Evolutionary conservation across 2,797 vertebrate genomes (phyloP).

Genomic region (Pseudotriccus pelzelni): DNA sequence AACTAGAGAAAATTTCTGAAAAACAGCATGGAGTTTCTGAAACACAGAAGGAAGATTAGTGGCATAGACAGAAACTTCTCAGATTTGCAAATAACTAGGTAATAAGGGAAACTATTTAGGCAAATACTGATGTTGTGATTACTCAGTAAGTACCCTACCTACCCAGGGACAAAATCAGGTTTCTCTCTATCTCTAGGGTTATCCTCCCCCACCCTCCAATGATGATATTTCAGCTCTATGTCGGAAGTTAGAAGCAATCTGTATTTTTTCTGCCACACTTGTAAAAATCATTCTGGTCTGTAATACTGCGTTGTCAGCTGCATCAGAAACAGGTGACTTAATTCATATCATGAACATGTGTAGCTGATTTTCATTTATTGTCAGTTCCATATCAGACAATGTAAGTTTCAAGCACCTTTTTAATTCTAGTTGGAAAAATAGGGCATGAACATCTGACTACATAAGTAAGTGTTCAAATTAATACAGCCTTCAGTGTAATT

Average conservation of each 20-base stretch:
- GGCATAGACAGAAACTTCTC: neutral
- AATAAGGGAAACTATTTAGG: neutral
- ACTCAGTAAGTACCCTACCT: neutral
- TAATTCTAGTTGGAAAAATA: neutral
- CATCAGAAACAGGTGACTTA: neutral
- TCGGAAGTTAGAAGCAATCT: neutral
- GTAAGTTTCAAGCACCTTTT: neutral
- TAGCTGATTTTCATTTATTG: neutral
- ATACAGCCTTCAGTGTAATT: neutral
- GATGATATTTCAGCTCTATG: neutral
- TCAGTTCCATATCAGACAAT: neutral
- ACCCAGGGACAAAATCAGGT: neutral
- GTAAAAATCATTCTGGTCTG: neutral
- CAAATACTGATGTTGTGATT: neutral
- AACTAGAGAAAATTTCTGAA: neutral
- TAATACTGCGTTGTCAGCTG: neutral
- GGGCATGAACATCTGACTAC: neutral
- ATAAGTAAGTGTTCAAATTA: neutral
- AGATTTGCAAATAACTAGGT: neutral
- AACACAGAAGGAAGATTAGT: neutral
- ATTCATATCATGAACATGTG: neutral
- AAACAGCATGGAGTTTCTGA: neutral
- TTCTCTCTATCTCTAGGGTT: neutral
- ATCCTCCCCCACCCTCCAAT: neutral
- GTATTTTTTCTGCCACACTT: neutral